Conservation (phyloP, 2,113 vertebrate genomes). For the Bubo blakistoni region DNA sequence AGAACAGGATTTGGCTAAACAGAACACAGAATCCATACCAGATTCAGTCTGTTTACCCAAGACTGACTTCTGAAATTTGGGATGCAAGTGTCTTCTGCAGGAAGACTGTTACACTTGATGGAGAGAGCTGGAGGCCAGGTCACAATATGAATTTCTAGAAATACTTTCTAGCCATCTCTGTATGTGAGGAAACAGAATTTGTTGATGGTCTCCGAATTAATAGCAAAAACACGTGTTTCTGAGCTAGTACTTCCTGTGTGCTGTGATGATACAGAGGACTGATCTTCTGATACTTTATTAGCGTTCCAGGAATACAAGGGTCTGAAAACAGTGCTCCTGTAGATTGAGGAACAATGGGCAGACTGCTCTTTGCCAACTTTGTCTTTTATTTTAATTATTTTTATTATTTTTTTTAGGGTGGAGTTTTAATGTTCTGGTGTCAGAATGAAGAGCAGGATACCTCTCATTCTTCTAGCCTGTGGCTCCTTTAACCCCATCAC, state of each 20-base stretch:
- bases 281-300: background rate
- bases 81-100: background rate
- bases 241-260: background rate
- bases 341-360: background rate
- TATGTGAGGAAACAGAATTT: background rate
- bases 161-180: background rate
- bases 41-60: background rate
- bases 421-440: conserved; percentile 11
- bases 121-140: background rate
- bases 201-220: background rate
- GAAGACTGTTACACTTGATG: background rate
- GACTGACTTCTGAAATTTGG: background rate
- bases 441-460: conserved; percentile 78
- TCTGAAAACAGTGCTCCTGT: background rate
- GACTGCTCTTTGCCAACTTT: background rate
- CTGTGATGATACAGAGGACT: background rate
- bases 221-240: background rate
- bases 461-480: conserved; percentile 86
- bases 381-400: background rate
- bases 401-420: conserved; percentile 18
- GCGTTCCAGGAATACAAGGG: background rate
- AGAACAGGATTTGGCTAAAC: background rate
- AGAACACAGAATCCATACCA: accelerated
- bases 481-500: conserved; percentile 94
- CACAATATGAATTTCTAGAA: background rate